Evolutionary conservation across 1,140 invertebrate genomes (phyloP).

Genomic region (Orius laevigatus): DNA sequence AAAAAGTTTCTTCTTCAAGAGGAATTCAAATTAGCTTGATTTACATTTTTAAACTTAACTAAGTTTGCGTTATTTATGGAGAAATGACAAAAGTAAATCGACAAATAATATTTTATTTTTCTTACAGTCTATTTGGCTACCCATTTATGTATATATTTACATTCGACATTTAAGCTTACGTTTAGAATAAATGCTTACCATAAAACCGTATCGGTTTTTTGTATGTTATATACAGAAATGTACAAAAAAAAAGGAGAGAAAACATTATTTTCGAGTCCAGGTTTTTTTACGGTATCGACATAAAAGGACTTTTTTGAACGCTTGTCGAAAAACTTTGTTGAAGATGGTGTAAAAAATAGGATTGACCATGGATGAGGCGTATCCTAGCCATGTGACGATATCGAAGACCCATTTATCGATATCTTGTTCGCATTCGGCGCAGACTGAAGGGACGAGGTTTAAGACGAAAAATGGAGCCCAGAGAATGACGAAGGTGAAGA

Average conservation of each 20-base stretch:
- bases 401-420: conserved; percentile 65
- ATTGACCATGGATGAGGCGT: conserved; percentile 84
- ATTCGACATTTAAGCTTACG: conserved; percentile 10
- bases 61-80: too few species aligned
- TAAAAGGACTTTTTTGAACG: conserved; percentile 74
- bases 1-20: too few species aligned
- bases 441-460: conserved; percentile 64
- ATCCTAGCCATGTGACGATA: conserved; percentile 79
- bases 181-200: conserved; percentile 13
- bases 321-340: conserved; percentile 80
- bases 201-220: conserved; percentile 3
- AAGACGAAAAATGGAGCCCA: conserved; percentile 89
- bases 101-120: too few species aligned
- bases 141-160: conserved; percentile 1
- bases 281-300: conserved; percentile 44
- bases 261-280: conserved; percentile 16
- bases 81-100: too few species aligned
- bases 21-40: too few species aligned
- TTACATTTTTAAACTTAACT: too few species aligned
- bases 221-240: background rate
- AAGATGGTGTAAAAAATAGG: conserved; percentile 91
- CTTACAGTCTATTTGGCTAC: too few species aligned
- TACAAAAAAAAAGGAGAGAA: conserved; percentile 5
- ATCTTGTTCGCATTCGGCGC: conserved; percentile 53
- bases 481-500: conserved; percentile 82